These are phyloP conservation scores for Cryptus armator DNA, from an alignment of 2,888 invertebrate genomes.

Conservation along the genomic window DNA sequence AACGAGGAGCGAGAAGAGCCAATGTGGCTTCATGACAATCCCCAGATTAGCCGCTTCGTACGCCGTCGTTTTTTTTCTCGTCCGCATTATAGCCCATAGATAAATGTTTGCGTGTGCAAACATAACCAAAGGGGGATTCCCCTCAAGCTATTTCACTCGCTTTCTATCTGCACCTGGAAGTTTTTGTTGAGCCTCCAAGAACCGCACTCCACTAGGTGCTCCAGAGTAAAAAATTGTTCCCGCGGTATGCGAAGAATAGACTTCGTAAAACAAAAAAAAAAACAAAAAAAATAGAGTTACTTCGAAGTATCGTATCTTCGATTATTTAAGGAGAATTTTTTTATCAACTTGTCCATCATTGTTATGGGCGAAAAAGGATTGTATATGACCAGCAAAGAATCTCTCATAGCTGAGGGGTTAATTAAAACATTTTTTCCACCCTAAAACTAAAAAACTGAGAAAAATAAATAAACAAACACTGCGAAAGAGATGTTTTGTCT, in stretches of 20 bases:
- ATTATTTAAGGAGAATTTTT: too few relatives aligned
- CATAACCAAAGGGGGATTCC: constrained; percentile 29
- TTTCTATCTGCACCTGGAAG: constrained; percentile 22
- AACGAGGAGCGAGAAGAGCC: constrained; percentile 30
- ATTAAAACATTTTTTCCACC: too few relatives aligned
- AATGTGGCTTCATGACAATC: constrained; percentile 46
- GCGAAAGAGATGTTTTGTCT: too few relatives aligned
- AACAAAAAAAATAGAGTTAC: too few relatives aligned
- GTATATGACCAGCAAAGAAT: too few relatives aligned
- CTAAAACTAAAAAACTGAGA: too few relatives aligned
- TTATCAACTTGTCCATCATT: too few relatives aligned
- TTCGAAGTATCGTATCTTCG: too few relatives aligned
- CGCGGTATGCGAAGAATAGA: not conserved
- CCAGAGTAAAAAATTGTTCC: constrained; percentile 18
- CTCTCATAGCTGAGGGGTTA: too few relatives aligned
- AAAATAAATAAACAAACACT: too few relatives aligned
- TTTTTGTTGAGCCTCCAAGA: not conserved
- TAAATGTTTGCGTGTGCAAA: constrained; percentile 49
- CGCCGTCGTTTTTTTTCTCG: constrained; percentile 38
- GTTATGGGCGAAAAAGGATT: too few relatives aligned
- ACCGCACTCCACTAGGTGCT: constrained; percentile 12
- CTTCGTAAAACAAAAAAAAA: not conserved
- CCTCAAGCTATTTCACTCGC: constrained; percentile 27
- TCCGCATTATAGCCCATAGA: constrained; percentile 32
- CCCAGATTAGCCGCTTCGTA: constrained; percentile 60